These are phyloP conservation scores for Drosophila micromelanica DNA, from an alignment of 1,140 invertebrate genomes.

Conservation along the genomic window DNA sequence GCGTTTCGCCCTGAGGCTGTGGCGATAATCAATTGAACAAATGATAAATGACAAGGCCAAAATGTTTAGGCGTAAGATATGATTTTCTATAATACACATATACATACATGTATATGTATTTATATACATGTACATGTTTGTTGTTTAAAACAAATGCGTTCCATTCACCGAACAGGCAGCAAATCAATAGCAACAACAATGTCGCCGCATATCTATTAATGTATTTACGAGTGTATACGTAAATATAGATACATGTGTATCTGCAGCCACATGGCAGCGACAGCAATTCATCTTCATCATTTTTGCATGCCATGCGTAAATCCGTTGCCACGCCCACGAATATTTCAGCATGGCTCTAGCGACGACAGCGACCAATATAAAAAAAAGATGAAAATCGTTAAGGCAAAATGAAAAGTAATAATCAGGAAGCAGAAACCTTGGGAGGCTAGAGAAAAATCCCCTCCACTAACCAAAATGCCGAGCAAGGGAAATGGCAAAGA, in stretches of 20 bases:
- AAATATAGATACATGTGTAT: slow-evolving; percentile 21
- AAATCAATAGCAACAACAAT: slow-evolving; percentile 65
- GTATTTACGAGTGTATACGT: slow-evolving; percentile 23
- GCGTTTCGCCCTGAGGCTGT: slow-evolving; percentile 13
- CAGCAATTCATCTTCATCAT: slow-evolving; percentile 79
- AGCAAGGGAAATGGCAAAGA: slow-evolving; percentile 5
- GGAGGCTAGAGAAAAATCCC: background rate
- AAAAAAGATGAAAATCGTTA: slow-evolving; percentile 66
- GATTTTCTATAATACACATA: slow-evolving; percentile 25
- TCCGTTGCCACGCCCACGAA: slow-evolving; percentile 61
- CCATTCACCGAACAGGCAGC: slow-evolving; percentile 52
- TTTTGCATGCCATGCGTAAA: slow-evolving; percentile 76
- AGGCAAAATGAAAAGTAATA: slow-evolving; percentile 80
- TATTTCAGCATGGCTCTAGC: slow-evolving; percentile 30
- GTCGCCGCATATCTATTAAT: slow-evolving; percentile 64
- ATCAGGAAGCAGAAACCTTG: slow-evolving; percentile 53
- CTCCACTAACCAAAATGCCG: background rate
- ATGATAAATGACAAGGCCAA: slow-evolving; percentile 69
- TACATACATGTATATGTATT: background rate
- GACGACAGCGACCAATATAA: slow-evolving; percentile 24
- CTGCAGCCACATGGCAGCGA: slow-evolving; percentile 37
- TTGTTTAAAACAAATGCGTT: slow-evolving; percentile 57
- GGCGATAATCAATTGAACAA: slow-evolving; percentile 58
- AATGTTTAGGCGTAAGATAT: slow-evolving; percentile 36
- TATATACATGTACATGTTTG: background rate